A percentile compares a stretch with the other conserved stretches of the same genome.
These are phyloP conservation scores for Leptinotarsa juncta DNA, from an alignment of 2,888 invertebrate genomes.

Conservation along the genomic window DNA sequence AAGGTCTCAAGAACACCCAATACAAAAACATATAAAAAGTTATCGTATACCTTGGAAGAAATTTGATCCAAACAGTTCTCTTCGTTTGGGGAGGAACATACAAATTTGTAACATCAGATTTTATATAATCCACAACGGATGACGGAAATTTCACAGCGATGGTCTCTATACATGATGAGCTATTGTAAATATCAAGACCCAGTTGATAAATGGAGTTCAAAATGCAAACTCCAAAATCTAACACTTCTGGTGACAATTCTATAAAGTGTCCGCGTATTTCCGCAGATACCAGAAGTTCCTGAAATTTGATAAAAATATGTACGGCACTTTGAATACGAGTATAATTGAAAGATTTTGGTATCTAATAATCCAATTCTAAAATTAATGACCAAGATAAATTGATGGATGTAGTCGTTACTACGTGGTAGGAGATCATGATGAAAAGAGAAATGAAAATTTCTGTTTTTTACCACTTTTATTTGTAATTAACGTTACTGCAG, in stretches of 20 bases:
- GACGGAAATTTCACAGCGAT: constrained; percentile 47
- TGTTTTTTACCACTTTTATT: too few relatives aligned
- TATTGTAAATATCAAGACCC: constrained; percentile 45
- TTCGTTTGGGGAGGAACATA: constrained; percentile 41
- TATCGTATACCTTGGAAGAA: constrained; percentile 44
- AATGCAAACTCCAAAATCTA: constrained; percentile 51
- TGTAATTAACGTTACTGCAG: too few relatives aligned
- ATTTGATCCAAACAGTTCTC: constrained; percentile 45
- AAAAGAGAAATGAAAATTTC: too few relatives aligned
- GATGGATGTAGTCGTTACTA: too few relatives aligned
- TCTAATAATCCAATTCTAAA: too few relatives aligned
- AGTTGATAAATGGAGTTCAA: constrained; percentile 48
- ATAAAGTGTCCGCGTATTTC: constrained; percentile 50
- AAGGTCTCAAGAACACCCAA: too few relatives aligned
- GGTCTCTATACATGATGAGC: constrained; percentile 44
- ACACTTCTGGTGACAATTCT: constrained; percentile 36
- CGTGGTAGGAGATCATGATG: too few relatives aligned
- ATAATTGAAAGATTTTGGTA: too few relatives aligned
- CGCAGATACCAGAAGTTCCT: constrained; percentile 44
- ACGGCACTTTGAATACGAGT: too few relatives aligned
- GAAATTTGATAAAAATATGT: constrained; percentile 13
- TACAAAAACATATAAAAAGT: too few relatives aligned
- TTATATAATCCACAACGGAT: constrained; percentile 40
- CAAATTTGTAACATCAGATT: constrained; percentile 39
- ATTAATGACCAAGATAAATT: too few relatives aligned